Conservation (phyloP, 2,888 invertebrate genomes). For the Clitarchus hookeri region DNA sequence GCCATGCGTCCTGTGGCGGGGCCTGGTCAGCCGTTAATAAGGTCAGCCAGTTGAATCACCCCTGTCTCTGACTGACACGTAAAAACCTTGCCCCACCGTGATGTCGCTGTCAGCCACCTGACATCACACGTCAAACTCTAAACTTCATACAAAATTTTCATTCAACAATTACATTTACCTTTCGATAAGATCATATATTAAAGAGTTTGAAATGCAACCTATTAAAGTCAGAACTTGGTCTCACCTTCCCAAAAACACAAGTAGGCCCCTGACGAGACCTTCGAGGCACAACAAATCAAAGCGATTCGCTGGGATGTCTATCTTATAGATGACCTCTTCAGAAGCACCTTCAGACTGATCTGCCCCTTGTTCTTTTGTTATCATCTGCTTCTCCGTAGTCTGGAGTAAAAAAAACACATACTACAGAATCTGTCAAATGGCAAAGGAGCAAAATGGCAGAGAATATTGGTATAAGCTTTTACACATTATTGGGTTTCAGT, state of each 20-base stretch:
- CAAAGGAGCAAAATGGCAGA: too few species aligned
- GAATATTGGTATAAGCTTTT: too few species aligned
- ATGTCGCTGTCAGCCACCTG: too few species aligned
- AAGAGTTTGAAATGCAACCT: neutral
- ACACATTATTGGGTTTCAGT: too few species aligned
- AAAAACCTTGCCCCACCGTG: too few species aligned
- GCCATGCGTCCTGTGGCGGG: too few species aligned
- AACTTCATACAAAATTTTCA: neutral
- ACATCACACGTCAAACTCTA: too few species aligned
- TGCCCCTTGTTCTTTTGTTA: constrained; percentile 83
- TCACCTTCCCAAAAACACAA: constrained; percentile 86
- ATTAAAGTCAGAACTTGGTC: constrained; percentile 48
- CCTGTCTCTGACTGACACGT: too few species aligned
- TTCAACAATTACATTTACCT: neutral
- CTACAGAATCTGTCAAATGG: too few species aligned
- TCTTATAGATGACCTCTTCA: constrained; percentile 86
- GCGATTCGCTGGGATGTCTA: constrained; percentile 97
- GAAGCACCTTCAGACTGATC: constrained; percentile 70
- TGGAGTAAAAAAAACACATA: constrained; percentile 52
- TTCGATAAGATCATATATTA: neutral
- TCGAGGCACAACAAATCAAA: constrained; percentile 97
- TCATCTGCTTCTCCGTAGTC: constrained; percentile 92
- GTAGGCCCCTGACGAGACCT: constrained; percentile 83
- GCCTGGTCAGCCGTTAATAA: too few species aligned
- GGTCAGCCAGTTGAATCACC: too few species aligned